Evolutionary conservation across 2,888 invertebrate species (phyloP).

Genomic region (Myopa testacea): DNA sequence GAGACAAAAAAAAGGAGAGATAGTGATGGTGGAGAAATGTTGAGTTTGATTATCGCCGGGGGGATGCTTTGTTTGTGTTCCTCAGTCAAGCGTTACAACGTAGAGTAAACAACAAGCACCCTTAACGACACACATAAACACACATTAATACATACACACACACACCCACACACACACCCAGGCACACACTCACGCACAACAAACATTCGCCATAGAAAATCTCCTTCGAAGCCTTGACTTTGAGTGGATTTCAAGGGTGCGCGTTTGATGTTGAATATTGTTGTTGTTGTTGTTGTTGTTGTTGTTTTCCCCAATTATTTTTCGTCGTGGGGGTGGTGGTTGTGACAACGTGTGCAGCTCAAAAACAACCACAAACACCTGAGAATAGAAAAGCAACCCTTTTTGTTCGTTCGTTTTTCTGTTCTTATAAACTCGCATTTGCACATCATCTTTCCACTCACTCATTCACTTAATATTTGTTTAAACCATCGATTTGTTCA

Average conservation of each 20-base stretch:
- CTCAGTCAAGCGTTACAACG: background rate
- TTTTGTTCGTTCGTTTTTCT: too few relatives aligned
- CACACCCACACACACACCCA: background rate
- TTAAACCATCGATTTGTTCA: too few relatives aligned
- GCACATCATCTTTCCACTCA: too few relatives aligned
- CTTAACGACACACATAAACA: background rate
- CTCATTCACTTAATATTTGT: too few relatives aligned
- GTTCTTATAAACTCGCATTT: too few relatives aligned
- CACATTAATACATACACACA: slow-evolving; percentile 10
- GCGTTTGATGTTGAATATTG: slow-evolving; percentile 33
- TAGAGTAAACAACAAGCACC: background rate
- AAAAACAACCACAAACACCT: too few relatives aligned
- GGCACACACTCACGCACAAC: background rate
- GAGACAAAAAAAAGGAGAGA: too few relatives aligned
- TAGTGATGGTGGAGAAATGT: too few relatives aligned
- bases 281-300: background rate
- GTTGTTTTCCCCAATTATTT: too few relatives aligned
- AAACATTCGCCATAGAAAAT: background rate
- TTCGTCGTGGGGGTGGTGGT: too few relatives aligned
- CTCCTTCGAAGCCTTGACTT: slow-evolving; percentile 30
- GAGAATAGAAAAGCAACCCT: too few relatives aligned
- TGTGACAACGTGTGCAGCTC: too few relatives aligned
- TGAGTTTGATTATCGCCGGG: background rate
- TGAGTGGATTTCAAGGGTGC: slow-evolving; percentile 34
- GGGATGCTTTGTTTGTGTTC: background rate